Percentiles rank a stretch among this genome's conserved stretches.
phyloP scores from a whole-genome alignment of 2,888 invertebrate genomes.

The Amiota mariae region DNA sequence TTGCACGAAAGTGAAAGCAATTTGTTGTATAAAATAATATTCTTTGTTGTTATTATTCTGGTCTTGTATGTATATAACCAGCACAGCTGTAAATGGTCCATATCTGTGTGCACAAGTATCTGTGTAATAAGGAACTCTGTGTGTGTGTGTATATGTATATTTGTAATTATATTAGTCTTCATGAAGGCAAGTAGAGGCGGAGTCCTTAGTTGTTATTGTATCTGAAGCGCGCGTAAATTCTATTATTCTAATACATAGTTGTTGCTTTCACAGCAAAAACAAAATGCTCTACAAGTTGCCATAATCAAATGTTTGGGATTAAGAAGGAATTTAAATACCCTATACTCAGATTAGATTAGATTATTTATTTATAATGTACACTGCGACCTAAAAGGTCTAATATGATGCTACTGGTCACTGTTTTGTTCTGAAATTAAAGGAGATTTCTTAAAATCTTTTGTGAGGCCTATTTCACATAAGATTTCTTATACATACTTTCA shows the following conservation, averaged over 20 bases:
- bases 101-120: neutral
- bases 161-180: neutral
- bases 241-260: neutral
- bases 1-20: conserved; percentile 14
- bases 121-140: neutral
- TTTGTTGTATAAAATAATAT: neutral
- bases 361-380: too few species aligned
- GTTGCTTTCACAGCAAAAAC: too few species aligned
- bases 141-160: conserved; percentile 5
- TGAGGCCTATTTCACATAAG: too few species aligned
- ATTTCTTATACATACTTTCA: too few species aligned
- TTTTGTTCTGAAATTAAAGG: neutral
- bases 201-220: conserved; percentile 20
- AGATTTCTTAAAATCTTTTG: too few species aligned
- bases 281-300: too few species aligned
- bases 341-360: too few species aligned
- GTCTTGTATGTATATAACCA: neutral
- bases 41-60: neutral
- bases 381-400: neutral
- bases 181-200: conserved; percentile 27
- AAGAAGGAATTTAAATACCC: too few species aligned
- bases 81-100: too few species aligned
- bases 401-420: neutral
- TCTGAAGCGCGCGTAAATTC: neutral
- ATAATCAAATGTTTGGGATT: too few species aligned